These are phyloP conservation scores for Drosophila testacea DNA, from an alignment of 2,888 invertebrate species.

Conservation along the genomic window DNA sequence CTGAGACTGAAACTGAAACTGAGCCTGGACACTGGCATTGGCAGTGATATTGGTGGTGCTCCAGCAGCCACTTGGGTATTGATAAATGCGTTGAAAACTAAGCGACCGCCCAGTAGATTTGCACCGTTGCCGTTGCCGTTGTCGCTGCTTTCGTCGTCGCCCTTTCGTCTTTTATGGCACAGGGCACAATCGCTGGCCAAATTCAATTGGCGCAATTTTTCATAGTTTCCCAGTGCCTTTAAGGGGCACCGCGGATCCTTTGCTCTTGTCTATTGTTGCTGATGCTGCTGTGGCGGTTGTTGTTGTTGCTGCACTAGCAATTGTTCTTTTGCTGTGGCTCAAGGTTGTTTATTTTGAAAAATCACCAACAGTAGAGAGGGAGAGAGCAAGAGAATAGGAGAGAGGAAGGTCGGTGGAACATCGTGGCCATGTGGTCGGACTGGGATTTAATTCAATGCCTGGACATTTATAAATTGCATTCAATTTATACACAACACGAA, in stretches of 20 bases:
- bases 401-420: conserved; percentile 27
- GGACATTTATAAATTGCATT: conserved; percentile 85
- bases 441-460: conserved; percentile 81
- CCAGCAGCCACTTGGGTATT: conserved; percentile 74
- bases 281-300: conserved; percentile 38
- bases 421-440: conserved; percentile 69
- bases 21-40: conserved; percentile 7
- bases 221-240: conserved; percentile 67
- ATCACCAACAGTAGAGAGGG: conserved; percentile 66
- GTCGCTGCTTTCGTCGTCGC: conserved; percentile 28
- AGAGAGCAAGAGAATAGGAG: conserved; percentile 15
- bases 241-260: conserved; percentile 72
- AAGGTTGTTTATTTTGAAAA: conserved; percentile 82
- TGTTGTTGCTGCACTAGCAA: conserved; percentile 61
- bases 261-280: conserved; percentile 70
- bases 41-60: conserved; percentile 15
- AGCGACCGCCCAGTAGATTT: conserved; percentile 82
- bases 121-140: conserved; percentile 53
- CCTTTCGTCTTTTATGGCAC: conserved; percentile 43
- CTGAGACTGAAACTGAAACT: neutral
- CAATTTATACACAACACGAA: conserved; percentile 84
- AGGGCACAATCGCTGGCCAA: conserved; percentile 76
- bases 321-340: conserved; percentile 71
- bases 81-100: conserved; percentile 82
- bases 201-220: conserved; percentile 84